These are phyloP conservation scores for Alca torda DNA, from an alignment of 2,797 vertebrate genomes.

Conservation along the genomic window DNA sequence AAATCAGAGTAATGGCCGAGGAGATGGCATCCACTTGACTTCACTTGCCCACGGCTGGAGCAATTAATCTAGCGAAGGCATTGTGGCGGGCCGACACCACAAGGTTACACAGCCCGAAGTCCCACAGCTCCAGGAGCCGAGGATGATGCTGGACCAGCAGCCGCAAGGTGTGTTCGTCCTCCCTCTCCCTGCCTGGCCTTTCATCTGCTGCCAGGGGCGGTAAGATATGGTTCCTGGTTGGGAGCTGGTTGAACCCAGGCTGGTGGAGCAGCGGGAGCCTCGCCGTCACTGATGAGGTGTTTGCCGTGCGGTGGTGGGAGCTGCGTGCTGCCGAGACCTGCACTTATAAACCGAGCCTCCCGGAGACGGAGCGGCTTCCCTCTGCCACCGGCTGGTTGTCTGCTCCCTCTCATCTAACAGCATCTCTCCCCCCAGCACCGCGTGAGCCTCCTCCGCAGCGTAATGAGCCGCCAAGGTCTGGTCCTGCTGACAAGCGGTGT, in stretches of 20 bases:
- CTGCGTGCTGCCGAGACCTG: neutral
- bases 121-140: neutral
- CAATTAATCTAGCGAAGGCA: neutral
- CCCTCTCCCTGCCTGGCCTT: neutral
- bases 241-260: neutral
- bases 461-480: neutral
- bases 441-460: neutral
- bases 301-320: rapidly evolving
- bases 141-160: neutral
- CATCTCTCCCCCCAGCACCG: rapidly evolving
- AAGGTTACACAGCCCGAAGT: rapidly evolving
- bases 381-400: rapidly evolving
- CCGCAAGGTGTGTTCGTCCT: neutral
- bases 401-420: neutral
- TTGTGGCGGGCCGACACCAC: rapidly evolving
- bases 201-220: rapidly evolving
- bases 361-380: rapidly evolving
- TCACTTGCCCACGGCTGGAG: neutral
- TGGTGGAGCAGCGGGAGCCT: neutral
- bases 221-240: rapidly evolving
- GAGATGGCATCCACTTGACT: neutral
- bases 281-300: neutral
- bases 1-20: constrained; percentile 1
- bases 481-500: rapidly evolving
- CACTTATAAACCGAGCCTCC: neutral